Evolutionary conservation across 2,113 vertebrate species (phyloP), one percentile per base, ranked within the genome.

Genomic region (Phrynosoma platyrhinos): DNA sequence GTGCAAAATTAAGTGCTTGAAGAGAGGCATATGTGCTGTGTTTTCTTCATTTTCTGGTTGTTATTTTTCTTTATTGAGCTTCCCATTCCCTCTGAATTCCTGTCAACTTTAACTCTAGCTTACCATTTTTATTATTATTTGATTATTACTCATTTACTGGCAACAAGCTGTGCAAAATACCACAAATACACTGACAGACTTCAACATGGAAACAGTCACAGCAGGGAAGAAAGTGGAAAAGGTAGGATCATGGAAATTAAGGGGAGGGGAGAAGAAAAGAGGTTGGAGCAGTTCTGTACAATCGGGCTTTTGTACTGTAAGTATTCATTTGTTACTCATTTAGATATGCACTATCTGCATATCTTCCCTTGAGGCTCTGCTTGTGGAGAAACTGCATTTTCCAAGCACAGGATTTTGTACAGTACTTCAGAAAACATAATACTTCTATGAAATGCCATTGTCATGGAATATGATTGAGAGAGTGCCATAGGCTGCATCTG

Each of bases 131-230:
- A 69, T 8, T 72, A 62, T 87, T 75, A 75, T 32, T 87, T 87
- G 79, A 69, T 14, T 72, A 62, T 87, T 75, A 75, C 53, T 87
- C 82, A 71, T 87, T 75, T 82, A 82, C 36, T 32, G 69, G 68
- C 36, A 87, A 74, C 79, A 76, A n/a, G 32, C 47, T 18, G 30
- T 58, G 25, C 13, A 47, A 40, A 75, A 30, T 9, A 23, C 36
- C 68, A 58, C 69, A 75, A 30, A 82, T 75, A 52, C 23, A 75
- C 55, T 1, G 36, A 30, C 23, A 64, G 69, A 18, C 2, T 42
- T 10, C 13, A 42, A 84, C 40, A 71, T 47, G 77, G 76, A 74
- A 71, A 47, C 18, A 36, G 71, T 89, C 68, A 47, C 14, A 52
- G 40, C n/a, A 64, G 47, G 58, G 75, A 68, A 23, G 14, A 64